Base-by-base conservation (phyloP, 2,888 invertebrate genomes). In the Ptilodon capucinus region DNA sequence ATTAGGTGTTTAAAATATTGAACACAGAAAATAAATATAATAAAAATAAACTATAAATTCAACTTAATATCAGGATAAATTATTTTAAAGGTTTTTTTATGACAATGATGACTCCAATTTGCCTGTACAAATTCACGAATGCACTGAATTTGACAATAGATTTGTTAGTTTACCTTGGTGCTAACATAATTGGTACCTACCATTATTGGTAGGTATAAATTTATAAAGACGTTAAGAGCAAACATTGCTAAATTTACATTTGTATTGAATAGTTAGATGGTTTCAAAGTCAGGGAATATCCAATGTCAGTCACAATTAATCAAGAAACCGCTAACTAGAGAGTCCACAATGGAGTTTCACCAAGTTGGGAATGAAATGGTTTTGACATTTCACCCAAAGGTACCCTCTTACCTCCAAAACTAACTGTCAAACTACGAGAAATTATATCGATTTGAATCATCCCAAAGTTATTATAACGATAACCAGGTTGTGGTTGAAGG, bases 311-410 rank as follows among this genome's bases (percentile, higher is more conserved):
- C 9, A 14, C 40, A 41, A 42, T 39, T 17, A 35, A 28, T 42
- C 19, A 42, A 40, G 35, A 30, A 51, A 44, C 35, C 38, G 18
- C 17, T 18, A 23, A 30, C 44, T 39, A 41, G 25, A 38, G 34
- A 39, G 14, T 32, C 28, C 19, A 30, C 32, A 44, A 46, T 40
- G 19, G 11, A 45, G 38, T 48, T 48, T 13, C 21, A 36, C 36
- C 13, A 43, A 42, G 40, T 50, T 49, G 18, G 28, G 9, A 46
- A 42, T 44, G 38, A 41, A 28, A 51, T 51, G 39, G 42, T 45
- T 44, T 35, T 47, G 51, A 45, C 44, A 41, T 46, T 48, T 53
- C 23, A 49, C 43, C 30, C 41, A n/a, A 48, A 46, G 42, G 40
- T 51, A 40, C 32, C 14, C n/a, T n/a, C n/a, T n/a, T 17, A 16